Evolutionary conservation across 64 coral and sea anemone genomes (phyloP), one percentile per base, ranked within the genome.

Genomic region (Montipora capricornis): DNA sequence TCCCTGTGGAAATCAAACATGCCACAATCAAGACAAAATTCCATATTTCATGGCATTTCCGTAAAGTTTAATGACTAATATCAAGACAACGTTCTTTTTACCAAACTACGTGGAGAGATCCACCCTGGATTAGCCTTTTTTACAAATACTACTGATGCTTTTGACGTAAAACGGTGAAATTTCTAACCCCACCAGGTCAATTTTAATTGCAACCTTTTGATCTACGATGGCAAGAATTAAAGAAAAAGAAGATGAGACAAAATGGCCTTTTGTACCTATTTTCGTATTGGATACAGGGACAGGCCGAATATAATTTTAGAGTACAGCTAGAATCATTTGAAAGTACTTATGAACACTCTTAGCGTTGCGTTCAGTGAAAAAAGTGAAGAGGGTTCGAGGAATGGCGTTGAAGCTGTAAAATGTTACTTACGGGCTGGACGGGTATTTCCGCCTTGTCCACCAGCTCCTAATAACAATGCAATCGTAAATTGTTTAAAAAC

Each of bases 401-500:
- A 14, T 64, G 11, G 60, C 60, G 3, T 11, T 19, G 60, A 64
- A 64, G 60, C 9, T 64, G 60, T 64, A 12, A 14, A 16, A 0
- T 71, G 46, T 12, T 73, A 86, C 82, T 86, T 73, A 86, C 82
- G 82, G 2, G 82, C 29, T 86, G 82, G 82, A 71, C 66, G 82
- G 19, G 82, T 45, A 44, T 70, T 86, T 86, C 64, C 81, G 57
- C 80, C 26, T 66, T 58, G 80, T 26, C 66, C 49, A 45, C 8
- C 66, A 50, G 82, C 82, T 51, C 82, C 82, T 86, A 50, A 20
- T 8, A 70, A 49, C 19, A 20, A 73, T 12, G 5, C 13, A 64
- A 64, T 14, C 9, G 14, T 12, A 64, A 64, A 64, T 64, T 12
- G 13, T 64, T 64, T 55, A 10, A 55, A 55, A 55, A 37, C 29